Conservation (phyloP, 2,888 invertebrate species). For the Andrena fulva region DNA sequence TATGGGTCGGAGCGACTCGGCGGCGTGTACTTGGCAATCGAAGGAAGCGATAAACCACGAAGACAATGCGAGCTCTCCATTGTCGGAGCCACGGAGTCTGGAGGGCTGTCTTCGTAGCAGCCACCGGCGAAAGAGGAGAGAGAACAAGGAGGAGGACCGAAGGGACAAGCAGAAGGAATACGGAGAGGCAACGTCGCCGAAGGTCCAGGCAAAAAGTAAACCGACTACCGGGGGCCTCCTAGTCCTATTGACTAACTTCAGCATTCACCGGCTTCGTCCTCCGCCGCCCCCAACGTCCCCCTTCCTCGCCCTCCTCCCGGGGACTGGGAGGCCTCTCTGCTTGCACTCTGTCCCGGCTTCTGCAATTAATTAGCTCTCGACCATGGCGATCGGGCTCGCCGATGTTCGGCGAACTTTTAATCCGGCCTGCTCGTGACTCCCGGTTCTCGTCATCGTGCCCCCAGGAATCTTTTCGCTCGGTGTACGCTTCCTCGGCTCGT, state of each 20-base stretch:
- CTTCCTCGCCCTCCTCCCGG: constrained; percentile 16
- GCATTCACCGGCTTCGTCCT: constrained; percentile 63
- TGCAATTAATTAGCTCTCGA: constrained; percentile 81
- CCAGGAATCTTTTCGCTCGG: constrained; percentile 69
- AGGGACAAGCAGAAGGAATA: constrained; percentile 63
- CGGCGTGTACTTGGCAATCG: constrained; percentile 82
- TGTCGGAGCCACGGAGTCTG: constrained; percentile 75
- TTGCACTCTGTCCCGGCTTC: constrained; percentile 70
- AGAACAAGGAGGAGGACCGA: constrained; percentile 47
- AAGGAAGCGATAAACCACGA: constrained; percentile 82
- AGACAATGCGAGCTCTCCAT: constrained; percentile 80
- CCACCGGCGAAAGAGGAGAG: constrained; percentile 58
- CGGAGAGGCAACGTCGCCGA: constrained; percentile 66
- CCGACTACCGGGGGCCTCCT: constrained; percentile 70
- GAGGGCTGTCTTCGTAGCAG: constrained; percentile 59
- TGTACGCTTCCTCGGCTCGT: constrained; percentile 31
- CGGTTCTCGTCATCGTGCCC: constrained; percentile 70
- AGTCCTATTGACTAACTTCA: constrained; percentile 78
- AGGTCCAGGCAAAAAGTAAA: constrained; percentile 78
- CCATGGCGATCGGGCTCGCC: constrained; percentile 76
- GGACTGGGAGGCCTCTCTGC: constrained; percentile 35
- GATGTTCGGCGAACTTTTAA: constrained; percentile 81
- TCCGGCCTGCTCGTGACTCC: constrained; percentile 77
- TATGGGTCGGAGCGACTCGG: constrained; percentile 62
- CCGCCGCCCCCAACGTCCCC: constrained; percentile 23